Conservation (phyloP, 2,888 invertebrate genomes). For the Chrysomela aeneicollis region DNA sequence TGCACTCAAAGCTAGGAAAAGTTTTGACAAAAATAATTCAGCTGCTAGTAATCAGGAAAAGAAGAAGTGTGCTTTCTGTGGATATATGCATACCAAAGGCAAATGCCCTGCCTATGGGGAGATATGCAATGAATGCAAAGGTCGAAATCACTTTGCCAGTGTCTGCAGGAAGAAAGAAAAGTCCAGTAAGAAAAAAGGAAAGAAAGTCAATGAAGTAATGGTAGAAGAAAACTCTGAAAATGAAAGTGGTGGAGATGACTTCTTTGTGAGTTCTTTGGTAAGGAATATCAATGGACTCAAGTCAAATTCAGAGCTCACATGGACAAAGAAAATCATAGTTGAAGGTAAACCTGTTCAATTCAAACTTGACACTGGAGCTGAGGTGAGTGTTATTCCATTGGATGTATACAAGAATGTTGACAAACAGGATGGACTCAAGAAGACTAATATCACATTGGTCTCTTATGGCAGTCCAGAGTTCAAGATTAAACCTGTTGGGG, state of each 20-base stretch:
- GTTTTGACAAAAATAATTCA: not conserved
- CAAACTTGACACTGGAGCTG: constrained; percentile 14
- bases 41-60: not conserved
- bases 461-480: constrained; percentile 30
- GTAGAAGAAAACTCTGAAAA: not conserved
- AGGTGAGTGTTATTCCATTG: constrained; percentile 16
- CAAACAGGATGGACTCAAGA: not conserved
- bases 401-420: not conserved
- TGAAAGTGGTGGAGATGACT: not conserved
- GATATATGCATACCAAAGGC: constrained; percentile 1
- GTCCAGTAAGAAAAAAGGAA: not conserved
- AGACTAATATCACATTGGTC: constrained; percentile 26
- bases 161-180: constrained; percentile 15
- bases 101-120: constrained; percentile 7
- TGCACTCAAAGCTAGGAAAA: not conserved
- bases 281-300: constrained; percentile 1
- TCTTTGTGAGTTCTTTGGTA: not conserved
- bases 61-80: constrained; percentile 11
- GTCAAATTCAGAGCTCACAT: not conserved
- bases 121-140: constrained; percentile 8
- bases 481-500: constrained; percentile 32
- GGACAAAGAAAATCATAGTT: not conserved
- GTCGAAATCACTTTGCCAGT: no score
- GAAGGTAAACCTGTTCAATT: constrained; percentile 5
- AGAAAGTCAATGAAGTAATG: constrained; percentile 1